Evolutionary conservation across 2,888 invertebrate species (phyloP).

Genomic region (Cataglyphis cursor): DNA sequence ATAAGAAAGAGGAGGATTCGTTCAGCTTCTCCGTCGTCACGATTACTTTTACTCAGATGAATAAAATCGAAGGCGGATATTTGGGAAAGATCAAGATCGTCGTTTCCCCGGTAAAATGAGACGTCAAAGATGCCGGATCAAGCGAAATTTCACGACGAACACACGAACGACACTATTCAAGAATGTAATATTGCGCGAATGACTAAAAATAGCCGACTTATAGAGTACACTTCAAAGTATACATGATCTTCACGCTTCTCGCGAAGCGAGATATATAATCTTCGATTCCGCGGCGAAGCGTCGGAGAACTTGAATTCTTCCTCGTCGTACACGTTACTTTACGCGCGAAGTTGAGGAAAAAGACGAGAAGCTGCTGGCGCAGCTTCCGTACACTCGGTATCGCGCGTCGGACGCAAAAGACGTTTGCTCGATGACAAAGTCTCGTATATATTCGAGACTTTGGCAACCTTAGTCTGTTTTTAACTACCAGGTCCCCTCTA

Average conservation of each 20-base stretch:
- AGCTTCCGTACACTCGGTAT: background rate
- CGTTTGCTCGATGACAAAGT: constrained; percentile 40
- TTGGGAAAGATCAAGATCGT: background rate
- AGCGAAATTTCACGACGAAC: background rate
- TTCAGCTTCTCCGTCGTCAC: background rate
- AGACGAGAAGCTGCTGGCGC: background rate
- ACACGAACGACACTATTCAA: constrained; percentile 37
- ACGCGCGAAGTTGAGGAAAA: background rate
- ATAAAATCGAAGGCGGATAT: constrained; percentile 3
- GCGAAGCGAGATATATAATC: background rate
- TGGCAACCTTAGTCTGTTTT: constrained; percentile 79
- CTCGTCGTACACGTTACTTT: background rate
- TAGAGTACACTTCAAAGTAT: background rate
- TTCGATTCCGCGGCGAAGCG: background rate
- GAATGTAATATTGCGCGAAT: constrained; percentile 21
- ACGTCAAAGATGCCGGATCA: constrained; percentile 3
- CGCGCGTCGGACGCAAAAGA: constrained; percentile 22
- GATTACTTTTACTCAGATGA: constrained; percentile 7
- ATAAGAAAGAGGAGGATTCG: constrained; percentile 3
- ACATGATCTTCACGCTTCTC: background rate
- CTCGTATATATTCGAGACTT: constrained; percentile 52
- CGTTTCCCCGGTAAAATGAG: background rate
- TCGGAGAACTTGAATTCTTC: background rate
- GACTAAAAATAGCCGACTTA: constrained; percentile 39
- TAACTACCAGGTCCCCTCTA: constrained; percentile 74